Percentiles rank a stretch among this genome's conserved stretches.
phyloP scores from a whole-genome alignment of 2,888 invertebrate genomes.

The Melikaiella ostensackeni region DNA sequence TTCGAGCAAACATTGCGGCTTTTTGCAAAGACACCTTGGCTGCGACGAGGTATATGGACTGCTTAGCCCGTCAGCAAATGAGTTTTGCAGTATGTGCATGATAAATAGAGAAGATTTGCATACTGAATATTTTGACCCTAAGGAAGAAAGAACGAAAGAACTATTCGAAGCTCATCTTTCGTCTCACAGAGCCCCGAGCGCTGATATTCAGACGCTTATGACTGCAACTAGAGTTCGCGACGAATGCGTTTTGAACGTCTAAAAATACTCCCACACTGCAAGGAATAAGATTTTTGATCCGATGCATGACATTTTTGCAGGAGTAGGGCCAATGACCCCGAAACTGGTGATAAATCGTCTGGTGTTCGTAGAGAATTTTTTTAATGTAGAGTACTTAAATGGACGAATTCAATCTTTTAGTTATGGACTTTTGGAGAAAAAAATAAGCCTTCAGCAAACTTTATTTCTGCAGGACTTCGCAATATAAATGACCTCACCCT shows the following conservation, averaged over 20 bases:
- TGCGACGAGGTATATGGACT: slow-evolving; percentile 49
- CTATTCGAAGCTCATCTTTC: not conserved
- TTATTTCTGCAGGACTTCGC: slow-evolving; percentile 37
- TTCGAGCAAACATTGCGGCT: slow-evolving; percentile 45
- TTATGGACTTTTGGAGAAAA: slow-evolving; percentile 45
- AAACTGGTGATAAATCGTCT: slow-evolving; percentile 43
- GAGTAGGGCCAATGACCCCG: slow-evolving; percentile 45
- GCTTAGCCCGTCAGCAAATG: slow-evolving; percentile 47
- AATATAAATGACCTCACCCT: slow-evolving; percentile 46
- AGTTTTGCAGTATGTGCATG: slow-evolving; percentile 23
- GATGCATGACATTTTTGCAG: slow-evolving; percentile 51
- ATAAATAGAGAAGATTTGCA: not conserved
- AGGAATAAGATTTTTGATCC: slow-evolving; percentile 44
- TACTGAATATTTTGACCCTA: not conserved
- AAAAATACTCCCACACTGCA: slow-evolving; percentile 41
- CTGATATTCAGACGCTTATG: not conserved
- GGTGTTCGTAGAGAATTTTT: slow-evolving; percentile 32
- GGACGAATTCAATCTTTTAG: slow-evolving; percentile 43
- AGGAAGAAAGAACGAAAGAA: not conserved
- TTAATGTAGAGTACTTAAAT: slow-evolving; percentile 45
- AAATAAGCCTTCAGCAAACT: slow-evolving; percentile 54
- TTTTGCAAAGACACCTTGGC: slow-evolving; percentile 54
- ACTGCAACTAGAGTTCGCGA: slow-evolving; percentile 34
- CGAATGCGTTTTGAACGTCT: slow-evolving; percentile 30
- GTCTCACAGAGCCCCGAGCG: not conserved